Base-by-base conservation (phyloP, 2,113 vertebrate species). In the Xiphorhynchus elegans region DNA sequence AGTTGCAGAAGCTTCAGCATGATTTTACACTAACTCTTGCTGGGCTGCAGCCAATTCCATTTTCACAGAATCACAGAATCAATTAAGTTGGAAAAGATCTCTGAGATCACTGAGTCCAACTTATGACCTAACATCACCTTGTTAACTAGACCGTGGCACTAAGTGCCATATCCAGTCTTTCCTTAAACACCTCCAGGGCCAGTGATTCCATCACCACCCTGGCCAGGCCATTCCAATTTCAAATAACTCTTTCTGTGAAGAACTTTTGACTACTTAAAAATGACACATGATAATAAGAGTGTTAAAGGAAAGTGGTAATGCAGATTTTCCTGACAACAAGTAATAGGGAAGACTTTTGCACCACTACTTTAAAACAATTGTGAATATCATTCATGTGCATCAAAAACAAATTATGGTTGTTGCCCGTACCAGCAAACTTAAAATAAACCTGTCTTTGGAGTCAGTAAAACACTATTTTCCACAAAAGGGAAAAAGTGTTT, bases 321-420 rank as follows among this genome's bases (percentile, higher is more conserved):
- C 19, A 62, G 89, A 59, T 91, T 93, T 95, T 84, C 50, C 70
- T 79, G 56, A 80, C 62, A 95, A 70, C 58, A 76, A 80, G 16
- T 96, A 58, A 85, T 66, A 89, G 49, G 68, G 44, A 91, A 73
- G 46, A 31, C 46, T 76, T 87, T 89, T 94, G 62, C 76, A 73
- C 13, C 35, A 31, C 74, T 85, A 46, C 78, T 89, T 89, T 66
- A 77, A 88, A 91, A 89, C n/a, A 62, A 53, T 20, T 62, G 40
- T 79, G 42, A 93, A 29, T 49, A 46, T 37, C 1, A 1, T 63
- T 67, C 62, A 31, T 90, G 78, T 91, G 74, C 53, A 69, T 87
- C 87, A 79, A 79, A 85, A 68, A 79, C 17, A 89, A 79, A 95
- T 66, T 33, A 37, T 0, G 0, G 33, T 55, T 89, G n/a, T 50